Conservation (phyloP, 1,140 invertebrate genomes). For the Microvelia longipes region DNA sequence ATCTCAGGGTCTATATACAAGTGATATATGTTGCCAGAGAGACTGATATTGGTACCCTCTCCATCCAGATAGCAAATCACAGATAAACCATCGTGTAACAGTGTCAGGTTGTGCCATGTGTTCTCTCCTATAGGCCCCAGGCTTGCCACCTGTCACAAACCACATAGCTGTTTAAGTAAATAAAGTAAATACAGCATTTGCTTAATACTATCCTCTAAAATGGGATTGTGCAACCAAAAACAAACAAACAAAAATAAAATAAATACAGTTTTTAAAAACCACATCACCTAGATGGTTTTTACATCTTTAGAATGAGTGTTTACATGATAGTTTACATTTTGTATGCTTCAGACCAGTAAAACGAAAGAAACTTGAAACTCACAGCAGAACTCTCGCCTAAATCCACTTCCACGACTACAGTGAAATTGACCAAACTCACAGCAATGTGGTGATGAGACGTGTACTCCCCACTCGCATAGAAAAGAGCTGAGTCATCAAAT, state of each 20-base stretch:
- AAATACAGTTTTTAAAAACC: no score
- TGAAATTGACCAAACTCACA: conserved; percentile 59
- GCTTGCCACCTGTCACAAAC: neutral
- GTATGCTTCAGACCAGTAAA: no score
- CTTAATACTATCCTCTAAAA: no score
- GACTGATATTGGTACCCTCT: conserved; percentile 45
- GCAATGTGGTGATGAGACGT: conserved; percentile 62
- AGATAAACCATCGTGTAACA: conserved; percentile 54
- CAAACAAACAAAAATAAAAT: no score
- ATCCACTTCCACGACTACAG: conserved; percentile 63
- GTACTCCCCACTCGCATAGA: conserved; percentile 74
- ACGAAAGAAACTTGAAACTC: no score
- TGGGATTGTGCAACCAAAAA: no score
- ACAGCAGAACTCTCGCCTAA: conserved; percentile 47
- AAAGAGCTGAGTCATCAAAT: conserved; percentile 71
- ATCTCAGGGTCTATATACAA: conserved; percentile 84
- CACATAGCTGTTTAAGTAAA: no score
- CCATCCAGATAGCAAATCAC: conserved; percentile 59
- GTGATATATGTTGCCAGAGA: conserved; percentile 51
- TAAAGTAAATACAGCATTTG: no score
- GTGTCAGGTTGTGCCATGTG: conserved; percentile 79
- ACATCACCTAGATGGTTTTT: no score
- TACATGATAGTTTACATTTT: no score
- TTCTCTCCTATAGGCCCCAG: conserved; percentile 32
- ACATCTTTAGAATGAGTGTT: no score